Evolutionary conservation across 2,113 vertebrate species (phyloP), one percentile per base, ranked within the genome.

Genomic region (Gallinago paraguaiae): DNA sequence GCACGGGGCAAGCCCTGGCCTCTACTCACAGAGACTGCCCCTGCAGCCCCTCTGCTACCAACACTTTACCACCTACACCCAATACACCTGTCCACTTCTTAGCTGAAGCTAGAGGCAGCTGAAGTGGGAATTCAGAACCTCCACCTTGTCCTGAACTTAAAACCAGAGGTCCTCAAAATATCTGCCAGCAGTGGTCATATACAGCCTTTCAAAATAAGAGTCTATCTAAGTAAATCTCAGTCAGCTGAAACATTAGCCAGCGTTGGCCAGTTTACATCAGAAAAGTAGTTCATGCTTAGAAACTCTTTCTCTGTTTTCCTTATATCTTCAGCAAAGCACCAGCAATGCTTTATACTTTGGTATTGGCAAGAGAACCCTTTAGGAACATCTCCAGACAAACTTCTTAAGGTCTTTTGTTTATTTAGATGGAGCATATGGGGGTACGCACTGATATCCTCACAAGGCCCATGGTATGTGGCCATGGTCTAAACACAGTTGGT

Each of bases 1-100:
- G 6, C 46, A 33, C 0, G 0, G 46, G 31, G n/a, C 82, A 74
- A 7, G 31, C 33, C 24, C 12, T 5, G 11, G 19, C 37, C 6
- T 13, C 27, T 27, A 33, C 24, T 80, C 46, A 48, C n/a, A 48
- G 16, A 31, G 9, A 13, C 45, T 4, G 1, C 11, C 14, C 6
- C 63, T 46, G 7, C 30, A 22, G 31, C 8, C 11, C 10, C 28
- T 17, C 11, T 8, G 37, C 35, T 67, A 12, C 30, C 64, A 31
- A 31, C 41, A 31, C n/a, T 41, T 48, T 70, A 63, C 48, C 30
- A 18, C 41, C 48, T 56, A 7, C 17, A 76, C 28, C 39, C 24
- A 41, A 6, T 69, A 15, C 25, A 61, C n/a, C 33, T 45, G 3
- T 30, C 45, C 23, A 7, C 24, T 60, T 79, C 16, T 41, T 24